Evolutionary conservation across 2,113 vertebrate species (phyloP).

Genomic region (Sinocyclocheilus maitianheensis): DNA sequence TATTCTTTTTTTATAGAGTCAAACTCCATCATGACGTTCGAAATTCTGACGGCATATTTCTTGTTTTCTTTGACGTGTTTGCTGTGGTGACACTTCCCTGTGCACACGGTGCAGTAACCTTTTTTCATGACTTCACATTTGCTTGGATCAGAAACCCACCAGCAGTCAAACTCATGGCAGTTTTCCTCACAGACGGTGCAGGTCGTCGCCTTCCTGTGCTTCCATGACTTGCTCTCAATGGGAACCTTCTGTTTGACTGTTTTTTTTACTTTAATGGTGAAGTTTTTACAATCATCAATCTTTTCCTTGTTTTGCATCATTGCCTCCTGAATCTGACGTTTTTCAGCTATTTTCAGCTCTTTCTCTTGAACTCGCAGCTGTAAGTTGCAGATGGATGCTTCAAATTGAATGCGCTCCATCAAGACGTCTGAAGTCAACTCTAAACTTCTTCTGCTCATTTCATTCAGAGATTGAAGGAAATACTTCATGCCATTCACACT

Average conservation of each 20-base stretch:
- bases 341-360: slow-evolving; percentile 11
- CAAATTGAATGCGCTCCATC: no score
- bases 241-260: neutral
- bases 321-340: slow-evolving; percentile 27
- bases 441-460: no score
- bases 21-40: neutral
- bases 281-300: neutral
- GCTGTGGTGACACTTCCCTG: slow-evolving; percentile 25
- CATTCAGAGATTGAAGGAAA: no score
- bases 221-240: slow-evolving; percentile 20
- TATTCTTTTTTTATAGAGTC: slow-evolving; percentile 3
- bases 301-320: slow-evolving; percentile 23
- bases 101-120: slow-evolving; percentile 25
- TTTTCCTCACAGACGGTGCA: slow-evolving; percentile 45
- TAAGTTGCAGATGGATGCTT: neutral
- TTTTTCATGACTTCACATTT: slow-evolving; percentile 40
- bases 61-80: slow-evolving; percentile 37
- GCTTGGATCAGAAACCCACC: neutral
- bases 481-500: no score
- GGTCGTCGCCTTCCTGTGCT: neutral
- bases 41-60: neutral
- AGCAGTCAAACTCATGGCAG: slow-evolving; percentile 41
- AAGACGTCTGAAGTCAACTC: no score
- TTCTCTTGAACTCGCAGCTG: slow-evolving; percentile 9
- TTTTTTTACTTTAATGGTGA: neutral